Base-by-base conservation (phyloP, 1,140 invertebrate genomes). In the Antheraea pernyi region DNA sequence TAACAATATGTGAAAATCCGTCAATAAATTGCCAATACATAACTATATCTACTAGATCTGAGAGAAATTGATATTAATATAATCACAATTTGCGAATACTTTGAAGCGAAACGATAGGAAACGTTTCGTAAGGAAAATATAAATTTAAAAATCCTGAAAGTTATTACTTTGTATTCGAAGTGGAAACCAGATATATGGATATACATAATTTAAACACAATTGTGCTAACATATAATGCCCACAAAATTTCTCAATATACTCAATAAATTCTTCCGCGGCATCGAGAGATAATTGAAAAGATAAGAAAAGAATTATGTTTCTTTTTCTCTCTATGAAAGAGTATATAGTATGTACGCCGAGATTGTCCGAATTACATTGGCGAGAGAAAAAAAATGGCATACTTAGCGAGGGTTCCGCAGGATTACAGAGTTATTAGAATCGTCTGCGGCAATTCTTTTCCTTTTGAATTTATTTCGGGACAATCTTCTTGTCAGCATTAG, bases 231-330 rank as follows among this genome's bases (percentile, higher is more conserved):
- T 13, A 16, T 53, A 53, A 53, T 16, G 46, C 1, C 16, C 46
- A n/a, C 11, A 53, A 53, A 53, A 53, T 16, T 13, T 53, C 60
- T 61, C 60, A 30, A 61, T 62, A 36, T 64, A 69, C 16, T 37
- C 58, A 76, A 70, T 73, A 76, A 65, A 70, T 60, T 70, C 53
- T 58, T 22, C 65, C 75, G 75, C 72, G 74, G 70, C 71, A 66
- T 16, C 71, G 62, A 53, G 60, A 77, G 77, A 79, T 81, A 81
- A 81, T 79, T 81, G 77, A 76, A 81, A 79, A 81, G 79, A 81
- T 81, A 76, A 76, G 65, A 48, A 46, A 77, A 77, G 74, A 73
- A 76, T 71, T 67, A 75, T 63, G 69, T 61, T 61, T 61, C 30
- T 61, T 36, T 30, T 19, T 30, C 46, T 53, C 46, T 53, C 53